Conservation (phyloP, 2,888 invertebrate species). For the Gastrophysa polygoni region DNA sequence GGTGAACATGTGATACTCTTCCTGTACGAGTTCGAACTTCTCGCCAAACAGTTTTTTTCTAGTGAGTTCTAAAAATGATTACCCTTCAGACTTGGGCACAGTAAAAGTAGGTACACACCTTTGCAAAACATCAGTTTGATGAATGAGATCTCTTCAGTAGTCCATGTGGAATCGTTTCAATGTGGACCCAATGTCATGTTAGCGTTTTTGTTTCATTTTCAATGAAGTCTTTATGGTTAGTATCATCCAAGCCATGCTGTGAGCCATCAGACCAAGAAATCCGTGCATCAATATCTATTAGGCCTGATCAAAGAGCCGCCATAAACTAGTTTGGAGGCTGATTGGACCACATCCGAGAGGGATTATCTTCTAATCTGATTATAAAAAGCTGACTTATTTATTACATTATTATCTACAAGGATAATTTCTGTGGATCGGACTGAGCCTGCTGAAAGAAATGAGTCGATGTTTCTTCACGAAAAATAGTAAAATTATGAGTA, state of each 20-base stretch:
- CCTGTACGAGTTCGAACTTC: too few relatives aligned
- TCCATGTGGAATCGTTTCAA: too few relatives aligned
- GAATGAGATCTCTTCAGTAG: too few relatives aligned
- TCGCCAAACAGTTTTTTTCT: too few relatives aligned
- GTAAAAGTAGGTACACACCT: too few relatives aligned
- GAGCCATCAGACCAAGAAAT: slow-evolving; percentile 50
- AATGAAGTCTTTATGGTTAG: neutral
- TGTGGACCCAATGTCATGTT: too few relatives aligned
- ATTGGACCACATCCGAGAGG: slow-evolving; percentile 26
- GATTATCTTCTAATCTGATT: slow-evolving; percentile 38
- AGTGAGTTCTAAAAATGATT: too few relatives aligned
- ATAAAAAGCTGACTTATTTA: slow-evolving; percentile 33
- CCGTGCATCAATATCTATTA: slow-evolving; percentile 51
- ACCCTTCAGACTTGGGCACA: too few relatives aligned
- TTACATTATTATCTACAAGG: slow-evolving; percentile 26
- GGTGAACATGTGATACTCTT: too few relatives aligned
- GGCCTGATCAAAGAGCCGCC: slow-evolving; percentile 51
- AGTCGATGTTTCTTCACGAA: too few relatives aligned
- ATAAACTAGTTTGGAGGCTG: slow-evolving; percentile 48
- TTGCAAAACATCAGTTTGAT: too few relatives aligned
- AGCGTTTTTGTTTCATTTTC: neutral
- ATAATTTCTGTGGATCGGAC: slow-evolving; percentile 18
- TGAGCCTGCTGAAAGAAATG: too few relatives aligned
- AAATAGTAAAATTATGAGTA: neutral
- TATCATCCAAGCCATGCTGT: slow-evolving; percentile 41